Base-by-base conservation (phyloP, 2,888 invertebrate species). In the Disparrhopalites patrizii region DNA sequence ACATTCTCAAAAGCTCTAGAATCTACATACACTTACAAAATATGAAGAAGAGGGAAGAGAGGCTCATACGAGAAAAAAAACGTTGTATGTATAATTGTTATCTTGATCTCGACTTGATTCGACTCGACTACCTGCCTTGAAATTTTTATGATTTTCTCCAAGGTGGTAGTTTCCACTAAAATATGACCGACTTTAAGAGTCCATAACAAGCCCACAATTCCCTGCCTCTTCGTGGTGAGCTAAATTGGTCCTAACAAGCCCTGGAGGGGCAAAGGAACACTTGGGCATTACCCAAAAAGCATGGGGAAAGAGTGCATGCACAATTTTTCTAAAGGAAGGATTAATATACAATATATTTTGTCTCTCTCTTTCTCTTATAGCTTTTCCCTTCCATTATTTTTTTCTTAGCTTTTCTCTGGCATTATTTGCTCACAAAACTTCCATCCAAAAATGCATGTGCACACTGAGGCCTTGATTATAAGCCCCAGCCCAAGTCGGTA, bases 201-300 rank as follows among this genome's bases (percentile, higher is more conserved):
- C 36, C 50, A 61, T 61, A 61, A 61, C 61, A 61, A 61, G 61
- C n/a, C 36, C 61, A 33, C n/a, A n/a, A n/a, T 18, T 50, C 50
- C 31, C 43, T 28, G 43, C 38, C 58, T 51, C 61, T 61, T 61
- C n/a, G 61, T 58, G 58, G 58, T 58, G 58, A 61, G 31, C 61
- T 61, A 61, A 61, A 61, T 61, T 61, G 61, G 61, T 51, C 61
- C 52, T 61, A 61, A 61, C 61, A 61, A 61, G 61, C 61, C n/a
- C 61, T 61, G 10, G 51, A 51, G 61, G 61, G 61, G n/a, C n/a
- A n/a, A 51, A 36, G 31, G 31, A 61, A 50, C 50, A 61, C 60
- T 61, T 61, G 60, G 23, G 43, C 25, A 25, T 7, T 3, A 47
- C 47, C n/a, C n/a, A n/a, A n/a, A n/a, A n/a, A n/a, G n/a, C n/a